Percentiles rank a stretch among this genome's conserved stretches.
phyloP scores from a whole-genome alignment of 2,888 invertebrate genomes.

The Drosophila phalerata region DNA sequence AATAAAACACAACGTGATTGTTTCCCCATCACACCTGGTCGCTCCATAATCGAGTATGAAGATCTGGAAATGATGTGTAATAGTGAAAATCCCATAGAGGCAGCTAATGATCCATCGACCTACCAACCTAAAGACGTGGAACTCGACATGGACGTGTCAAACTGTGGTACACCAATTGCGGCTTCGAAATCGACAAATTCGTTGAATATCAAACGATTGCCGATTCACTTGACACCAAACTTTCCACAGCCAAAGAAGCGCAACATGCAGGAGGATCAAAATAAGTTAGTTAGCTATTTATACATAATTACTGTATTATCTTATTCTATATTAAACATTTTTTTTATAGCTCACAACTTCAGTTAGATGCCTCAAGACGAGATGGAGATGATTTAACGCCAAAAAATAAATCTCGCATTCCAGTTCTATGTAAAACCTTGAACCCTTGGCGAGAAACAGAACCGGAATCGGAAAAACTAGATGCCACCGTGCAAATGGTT shows the following conservation, averaged over 20 bases:
- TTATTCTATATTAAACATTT: background rate
- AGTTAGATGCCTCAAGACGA: background rate
- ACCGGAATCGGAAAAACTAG: conserved; percentile 26
- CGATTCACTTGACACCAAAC: conserved; percentile 70
- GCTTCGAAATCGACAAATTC: background rate
- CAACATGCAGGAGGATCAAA: conserved; percentile 40
- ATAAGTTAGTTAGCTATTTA: conserved; percentile 30
- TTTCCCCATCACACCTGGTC: conserved; percentile 60
- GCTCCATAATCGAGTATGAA: conserved; percentile 68
- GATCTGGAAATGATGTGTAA: conserved; percentile 50
- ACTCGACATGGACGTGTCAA: conserved; percentile 28
- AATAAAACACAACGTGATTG: conserved; percentile 21
- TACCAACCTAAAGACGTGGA: conserved; percentile 32
- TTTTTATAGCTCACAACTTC: conserved; percentile 8
- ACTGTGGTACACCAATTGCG: conserved; percentile 30
- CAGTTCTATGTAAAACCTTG: conserved; percentile 20
- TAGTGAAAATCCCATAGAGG: background rate
- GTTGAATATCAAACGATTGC: conserved; percentile 44
- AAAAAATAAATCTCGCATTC: conserved; percentile 36
- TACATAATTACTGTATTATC: background rate
- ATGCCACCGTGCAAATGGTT: conserved; percentile 47
- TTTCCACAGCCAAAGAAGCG: conserved; percentile 72
- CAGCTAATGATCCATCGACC: background rate
- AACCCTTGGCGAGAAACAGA: conserved; percentile 18
- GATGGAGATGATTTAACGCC: background rate